phyloP scores from a whole-genome alignment of 2,888 invertebrate species.

The Catocala nupta region DNA sequence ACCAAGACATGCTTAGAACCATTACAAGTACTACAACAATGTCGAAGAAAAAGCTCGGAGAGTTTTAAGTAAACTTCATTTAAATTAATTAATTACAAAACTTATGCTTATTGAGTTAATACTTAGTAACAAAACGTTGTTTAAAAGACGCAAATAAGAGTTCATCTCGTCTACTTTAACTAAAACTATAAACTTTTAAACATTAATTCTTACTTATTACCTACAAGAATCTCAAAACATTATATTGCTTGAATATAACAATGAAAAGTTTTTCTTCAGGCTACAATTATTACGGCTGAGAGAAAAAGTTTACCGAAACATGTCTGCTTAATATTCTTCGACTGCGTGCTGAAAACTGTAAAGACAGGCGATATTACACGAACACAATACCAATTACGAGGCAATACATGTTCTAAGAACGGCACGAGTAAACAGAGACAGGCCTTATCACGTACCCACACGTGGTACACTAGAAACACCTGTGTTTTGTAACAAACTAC shows the following conservation, averaged over 20 bases:
- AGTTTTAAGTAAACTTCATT: not conserved
- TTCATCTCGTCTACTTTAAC: not conserved
- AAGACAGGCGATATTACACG: not conserved
- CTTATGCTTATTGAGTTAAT: not conserved
- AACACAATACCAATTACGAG: not conserved
- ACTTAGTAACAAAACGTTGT: slow-evolving; percentile 3
- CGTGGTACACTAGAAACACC: slow-evolving; percentile 59
- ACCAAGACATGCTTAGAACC: no score
- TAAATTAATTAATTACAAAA: slow-evolving; percentile 4
- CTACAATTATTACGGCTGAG: no score
- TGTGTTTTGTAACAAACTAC: slow-evolving; percentile 58
- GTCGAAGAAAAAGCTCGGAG: not conserved
- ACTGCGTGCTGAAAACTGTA: no score
- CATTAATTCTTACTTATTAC: no score
- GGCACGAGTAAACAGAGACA: slow-evolving; percentile 20
- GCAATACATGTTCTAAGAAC: slow-evolving; percentile 1
- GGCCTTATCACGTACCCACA: slow-evolving; percentile 49
- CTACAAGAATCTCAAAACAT: no score
- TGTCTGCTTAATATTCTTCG: no score
- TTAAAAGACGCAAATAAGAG: not conserved
- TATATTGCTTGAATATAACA: no score
- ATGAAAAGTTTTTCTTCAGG: no score
- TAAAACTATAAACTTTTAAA: no score
- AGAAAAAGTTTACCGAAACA: no score
- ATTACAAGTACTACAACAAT: not conserved